Percentiles rank a stretch among this genome's conserved stretches.
Conservation (phyloP, 1,140 invertebrate genomes). For the Saccostrea cuccullata region DNA sequence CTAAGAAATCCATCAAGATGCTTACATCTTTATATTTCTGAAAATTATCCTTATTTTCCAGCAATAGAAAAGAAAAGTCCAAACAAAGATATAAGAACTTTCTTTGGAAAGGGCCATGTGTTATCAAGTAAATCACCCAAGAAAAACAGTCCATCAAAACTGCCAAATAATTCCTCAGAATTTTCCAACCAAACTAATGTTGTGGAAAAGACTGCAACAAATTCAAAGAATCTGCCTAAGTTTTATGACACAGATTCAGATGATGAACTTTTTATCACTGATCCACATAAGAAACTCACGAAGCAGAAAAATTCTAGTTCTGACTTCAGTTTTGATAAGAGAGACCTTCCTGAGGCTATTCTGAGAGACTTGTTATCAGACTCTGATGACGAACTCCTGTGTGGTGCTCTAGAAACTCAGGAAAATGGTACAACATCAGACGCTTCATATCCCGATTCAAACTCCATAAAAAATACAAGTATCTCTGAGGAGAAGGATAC, state of each 20-base stretch:
- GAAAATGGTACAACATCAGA: neutral
- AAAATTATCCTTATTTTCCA: neutral
- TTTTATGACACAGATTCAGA: conserved; percentile 21
- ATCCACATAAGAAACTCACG: neutral
- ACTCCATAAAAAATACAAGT: neutral
- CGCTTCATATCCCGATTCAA: neutral
- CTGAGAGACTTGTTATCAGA: conserved; percentile 36
- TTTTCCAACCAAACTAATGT: neutral
- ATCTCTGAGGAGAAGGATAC: neutral
- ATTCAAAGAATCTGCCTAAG: neutral
- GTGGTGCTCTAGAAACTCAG: neutral
- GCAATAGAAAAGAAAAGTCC: conserved; percentile 21
- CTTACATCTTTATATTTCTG: no score
- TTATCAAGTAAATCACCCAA: neutral
- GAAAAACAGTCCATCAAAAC: no score
- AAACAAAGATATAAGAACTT: conserved; percentile 54
- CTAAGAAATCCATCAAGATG: neutral
- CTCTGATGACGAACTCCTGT: conserved; percentile 45
- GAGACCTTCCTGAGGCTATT: neutral
- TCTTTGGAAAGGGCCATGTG: conserved; percentile 52
- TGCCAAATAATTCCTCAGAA: neutral
- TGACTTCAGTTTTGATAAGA: neutral
- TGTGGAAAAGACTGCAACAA: neutral
- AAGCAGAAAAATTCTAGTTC: neutral
- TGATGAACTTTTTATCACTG: neutral